A percentile compares a stretch with the other conserved stretches of the same genome.
Conservation (phyloP, 2,888 invertebrate genomes). For the Xanthorhoe designata region DNA sequence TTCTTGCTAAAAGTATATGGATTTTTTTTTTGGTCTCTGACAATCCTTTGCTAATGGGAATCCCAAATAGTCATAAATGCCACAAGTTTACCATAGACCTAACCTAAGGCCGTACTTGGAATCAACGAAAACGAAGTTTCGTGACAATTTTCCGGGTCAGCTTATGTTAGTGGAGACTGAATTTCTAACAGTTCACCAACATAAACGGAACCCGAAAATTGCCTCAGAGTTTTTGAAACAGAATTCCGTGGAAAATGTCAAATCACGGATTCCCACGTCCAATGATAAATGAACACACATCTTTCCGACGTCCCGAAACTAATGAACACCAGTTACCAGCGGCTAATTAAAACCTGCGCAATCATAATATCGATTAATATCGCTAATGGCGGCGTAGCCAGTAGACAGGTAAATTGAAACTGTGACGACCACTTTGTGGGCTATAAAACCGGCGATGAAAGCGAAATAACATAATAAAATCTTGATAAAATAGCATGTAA, state of each 20-base stretch:
- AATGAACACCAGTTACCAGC: constrained; percentile 15
- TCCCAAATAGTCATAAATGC: too few species aligned
- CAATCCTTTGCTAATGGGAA: too few species aligned
- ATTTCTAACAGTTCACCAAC: too few species aligned
- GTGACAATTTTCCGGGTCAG: too few species aligned
- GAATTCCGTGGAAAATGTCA: neutral
- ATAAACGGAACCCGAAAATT: too few species aligned
- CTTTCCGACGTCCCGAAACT: constrained; percentile 32
- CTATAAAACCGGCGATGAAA: constrained; percentile 13
- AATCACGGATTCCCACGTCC: constrained; percentile 10
- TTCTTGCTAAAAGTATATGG: too few species aligned
- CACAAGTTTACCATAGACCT: too few species aligned
- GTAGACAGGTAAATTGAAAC: constrained; percentile 48
- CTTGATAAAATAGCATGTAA: neutral
- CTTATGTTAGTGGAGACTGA: too few species aligned
- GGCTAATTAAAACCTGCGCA: constrained; percentile 45
- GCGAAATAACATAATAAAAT: neutral
- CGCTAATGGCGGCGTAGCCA: constrained; percentile 51
- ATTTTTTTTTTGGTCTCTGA: too few species aligned
- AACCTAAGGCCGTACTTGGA: too few species aligned
- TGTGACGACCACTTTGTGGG: constrained; percentile 32
- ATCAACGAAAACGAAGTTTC: too few species aligned
- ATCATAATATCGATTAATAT: constrained; percentile 55
- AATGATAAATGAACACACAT: constrained; percentile 30
- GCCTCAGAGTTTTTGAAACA: neutral